Evolutionary conservation across 2,797 vertebrate species (phyloP), one percentile per base, ranked within the genome.

Genomic region (Pipistrellus kuhlii): DNA sequence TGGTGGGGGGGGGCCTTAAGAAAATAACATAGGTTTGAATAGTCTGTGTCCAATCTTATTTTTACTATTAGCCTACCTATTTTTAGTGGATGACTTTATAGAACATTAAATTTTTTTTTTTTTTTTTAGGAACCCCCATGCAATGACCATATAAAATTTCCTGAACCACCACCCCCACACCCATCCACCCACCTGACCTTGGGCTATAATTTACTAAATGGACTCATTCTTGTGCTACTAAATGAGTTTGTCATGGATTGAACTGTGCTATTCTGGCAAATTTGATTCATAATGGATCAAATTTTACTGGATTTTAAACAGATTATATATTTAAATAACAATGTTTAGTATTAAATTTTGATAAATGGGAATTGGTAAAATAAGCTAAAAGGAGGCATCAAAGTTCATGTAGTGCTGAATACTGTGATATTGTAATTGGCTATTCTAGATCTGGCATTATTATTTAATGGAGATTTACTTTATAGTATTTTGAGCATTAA

Each of bases 321-420:
- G 12, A 84, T 90, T 68, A 62, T 76, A 23, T 32, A 83, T 86
- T 84, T 66, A 62, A 75, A 75, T 94, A 78, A 90, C 94, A 92
- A 59, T 62, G 8, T 77, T 83, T 38, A 86, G 5, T 17, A 85
- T 82, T 75, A 55, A 41, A 35, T 4, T 71, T 51, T 51, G 38
- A 30, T 85, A 85, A 85, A 51, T 44, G 32, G 85, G 41, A 84
- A n/a, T 53, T 80, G n/a, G 75, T 93, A 44, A 94, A 93, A 91
- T 93, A 81, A 86, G 3, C 41, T 48, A 32, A 46, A 77, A 64
- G 23, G 57, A 91, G 35, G 38, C 72, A 75, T 81, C 15, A 30
- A 25, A 71, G 7, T 59, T 86, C 25, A 0, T 51, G 75, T 78
- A 82, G n/a, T 32, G 32, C 30, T 86, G 20, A 91, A 23, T 76